phyloP scores from a whole-genome alignment of 2,797 vertebrate species.

The Nothura maculosa region DNA sequence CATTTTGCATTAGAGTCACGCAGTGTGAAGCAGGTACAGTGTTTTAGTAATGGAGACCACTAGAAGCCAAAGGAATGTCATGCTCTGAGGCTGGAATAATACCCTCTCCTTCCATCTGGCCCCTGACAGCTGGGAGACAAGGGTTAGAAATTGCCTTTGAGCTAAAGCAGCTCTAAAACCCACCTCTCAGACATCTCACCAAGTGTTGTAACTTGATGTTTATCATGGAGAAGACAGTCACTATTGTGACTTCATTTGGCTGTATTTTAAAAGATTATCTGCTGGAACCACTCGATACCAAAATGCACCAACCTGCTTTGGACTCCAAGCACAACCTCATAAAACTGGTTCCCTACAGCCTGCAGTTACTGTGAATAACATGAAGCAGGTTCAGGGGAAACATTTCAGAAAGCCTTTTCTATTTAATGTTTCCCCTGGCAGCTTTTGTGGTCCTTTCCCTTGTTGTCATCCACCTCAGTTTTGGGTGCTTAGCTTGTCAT shows the following conservation, averaged over 20 bases:
- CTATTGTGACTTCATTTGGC: background rate
- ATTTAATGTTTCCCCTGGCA: background rate
- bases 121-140: background rate
- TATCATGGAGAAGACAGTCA: background rate
- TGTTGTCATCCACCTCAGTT: background rate
- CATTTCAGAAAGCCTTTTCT: background rate
- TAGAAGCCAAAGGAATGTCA: background rate
- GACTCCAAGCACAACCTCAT: background rate
- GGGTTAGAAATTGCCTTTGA: background rate
- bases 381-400: background rate
- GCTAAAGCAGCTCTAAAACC: background rate
- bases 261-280: background rate
- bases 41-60: background rate
- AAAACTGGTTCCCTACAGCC: background rate
- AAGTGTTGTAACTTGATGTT: background rate
- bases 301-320: rapidly evolving
- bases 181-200: background rate
- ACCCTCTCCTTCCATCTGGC: background rate
- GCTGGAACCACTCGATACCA: rapidly evolving
- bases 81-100: background rate
- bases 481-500: background rate
- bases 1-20: background rate
- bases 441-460: background rate
- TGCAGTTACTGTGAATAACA: background rate
- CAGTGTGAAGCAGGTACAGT: background rate